Evolutionary conservation across 2,797 vertebrate species (phyloP).

Genomic region (Podarcis siculus): DNA sequence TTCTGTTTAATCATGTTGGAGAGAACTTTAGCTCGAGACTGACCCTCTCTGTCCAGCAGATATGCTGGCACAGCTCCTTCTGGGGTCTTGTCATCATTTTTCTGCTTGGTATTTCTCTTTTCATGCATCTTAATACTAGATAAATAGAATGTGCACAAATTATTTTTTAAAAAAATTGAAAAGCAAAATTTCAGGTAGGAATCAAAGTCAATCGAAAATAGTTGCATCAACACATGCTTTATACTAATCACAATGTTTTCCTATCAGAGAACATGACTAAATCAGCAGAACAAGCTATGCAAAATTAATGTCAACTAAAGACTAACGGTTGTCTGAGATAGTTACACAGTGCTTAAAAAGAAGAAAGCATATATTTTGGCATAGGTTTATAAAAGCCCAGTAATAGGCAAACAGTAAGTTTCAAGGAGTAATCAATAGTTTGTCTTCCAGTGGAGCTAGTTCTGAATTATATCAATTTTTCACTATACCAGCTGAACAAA

Average conservation of each 20-base stretch:
- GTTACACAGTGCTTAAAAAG: neutral
- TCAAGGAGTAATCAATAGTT: neutral
- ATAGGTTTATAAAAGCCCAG: neutral
- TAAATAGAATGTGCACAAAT: slow-evolving; percentile 14
- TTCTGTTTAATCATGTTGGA: slow-evolving; percentile 99
- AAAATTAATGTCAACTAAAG: neutral
- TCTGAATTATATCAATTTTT: neutral
- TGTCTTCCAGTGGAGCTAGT: neutral
- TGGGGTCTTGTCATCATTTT: slow-evolving; percentile 97
- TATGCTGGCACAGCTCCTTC: slow-evolving; percentile 95
- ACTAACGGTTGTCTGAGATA: neutral
- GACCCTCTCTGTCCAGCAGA: slow-evolving; percentile 94
- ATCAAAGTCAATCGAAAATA: neutral
- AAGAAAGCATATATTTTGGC: rapidly evolving
- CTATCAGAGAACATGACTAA: neutral
- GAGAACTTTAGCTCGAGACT: slow-evolving; percentile 93
- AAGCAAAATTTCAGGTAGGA: neutral
- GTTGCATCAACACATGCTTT: neutral
- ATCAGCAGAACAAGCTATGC: neutral
- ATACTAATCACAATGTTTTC: neutral
- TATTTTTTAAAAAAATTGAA: neutral
- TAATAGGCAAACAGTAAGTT: neutral
- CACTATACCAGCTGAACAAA: rapidly evolving
- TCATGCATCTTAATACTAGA: slow-evolving; percentile 97
- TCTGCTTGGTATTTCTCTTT: slow-evolving; percentile 94